Base-by-base conservation (phyloP, 53 echinoderm and acorn worm species). In the Actinopyga echinites region DNA sequence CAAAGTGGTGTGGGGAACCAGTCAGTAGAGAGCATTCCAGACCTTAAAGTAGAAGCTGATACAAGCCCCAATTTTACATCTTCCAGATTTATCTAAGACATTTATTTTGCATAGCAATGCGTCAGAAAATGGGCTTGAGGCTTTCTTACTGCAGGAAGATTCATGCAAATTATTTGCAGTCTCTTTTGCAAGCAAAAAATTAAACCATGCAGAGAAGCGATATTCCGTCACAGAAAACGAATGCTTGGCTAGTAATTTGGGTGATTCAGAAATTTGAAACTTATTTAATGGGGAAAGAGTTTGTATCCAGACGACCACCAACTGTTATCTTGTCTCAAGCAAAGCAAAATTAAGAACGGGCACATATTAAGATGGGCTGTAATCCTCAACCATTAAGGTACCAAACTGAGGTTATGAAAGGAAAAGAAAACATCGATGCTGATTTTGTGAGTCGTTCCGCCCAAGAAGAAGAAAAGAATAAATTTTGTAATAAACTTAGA, bases 81-180 rank as follows among this genome's bases (percentile, higher is more conserved):
- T 71, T 11, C 82, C 87, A 2, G 82, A 87, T 68, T 26, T 55
- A 0, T 23, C 30, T 8, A 49, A 58, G 36, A 19, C 55, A 30
- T 87, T 82, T 58, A 15, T 87, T 1, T 78, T 88, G 1, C 22
- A 83, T 9, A 75, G 65, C 17, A 77, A 87, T 83, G 88, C 88
- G 24, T 88, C 77, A 1, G 74, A 83, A 8, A 83, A 28, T 42
- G 75, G 88, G 19, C 44, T 88, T 10, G 83, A 83, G 30, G 88
- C 88, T 22, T 83, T 88, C 3, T 75, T 83, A 22, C 37, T 88
- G 17, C 88, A 88, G 36, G 45, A 61, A 35, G 31, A 83, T 19
- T 36, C 35, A 26, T 75, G 63, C 36, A 20, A 58, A 19, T 10
- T 56, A 22, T 83, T 88, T 55, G 83, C 88, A 58, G 78, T 83